Evolutionary conservation across 2,113 vertebrate genomes (phyloP), one percentile per base, ranked within the genome.

Genomic region (Salvelinus namaycush): DNA sequence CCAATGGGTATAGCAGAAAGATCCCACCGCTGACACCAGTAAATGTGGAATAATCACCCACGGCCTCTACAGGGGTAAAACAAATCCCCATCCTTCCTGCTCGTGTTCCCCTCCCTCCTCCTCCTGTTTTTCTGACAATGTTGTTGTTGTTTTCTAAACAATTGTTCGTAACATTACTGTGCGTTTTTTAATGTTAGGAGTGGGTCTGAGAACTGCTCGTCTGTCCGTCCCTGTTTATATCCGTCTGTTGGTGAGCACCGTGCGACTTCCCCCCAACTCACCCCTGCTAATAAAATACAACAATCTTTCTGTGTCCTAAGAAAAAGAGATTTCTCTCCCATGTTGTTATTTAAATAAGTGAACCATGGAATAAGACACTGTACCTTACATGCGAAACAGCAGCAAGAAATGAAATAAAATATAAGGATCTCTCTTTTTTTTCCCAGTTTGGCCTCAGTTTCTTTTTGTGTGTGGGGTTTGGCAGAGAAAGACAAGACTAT

Each of bases 301-400:
- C 83, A 89, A 84, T 90, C 85, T 90, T 87, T 92, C 86, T 92
- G 91, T 93, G 90, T 93, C 87, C 88, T 89, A 84, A 85, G 90
- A 92, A 93, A 93, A 92, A 92, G 90, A 93, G 88, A 91, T 87
- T 91, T 94, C 91, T 86, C 89, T 92, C 85, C 76, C 51, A 83
- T 92, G 92, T 92, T 89, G 91, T 92, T 81, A 84, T 86, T 87
- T 88, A 81, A 91, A 85, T 81, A 84, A 73, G 79, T 87, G 81
- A 79, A 87, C 77, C 71, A 54, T 81, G 48, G 67, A 88, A 80
- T 74, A 89, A 90, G 87, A 83, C 68, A 12, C 73, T 78, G 87
- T 84, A 90, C 79, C 84, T 86, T 86, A 83, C 60, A 68, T 84
- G 76, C 64, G 6, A 89, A 92, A 85, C 77, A 80, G 76, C 86